These are phyloP conservation scores for Pyrrhia umbra DNA, from an alignment of 2,888 invertebrate genomes.

Conservation along the genomic window DNA sequence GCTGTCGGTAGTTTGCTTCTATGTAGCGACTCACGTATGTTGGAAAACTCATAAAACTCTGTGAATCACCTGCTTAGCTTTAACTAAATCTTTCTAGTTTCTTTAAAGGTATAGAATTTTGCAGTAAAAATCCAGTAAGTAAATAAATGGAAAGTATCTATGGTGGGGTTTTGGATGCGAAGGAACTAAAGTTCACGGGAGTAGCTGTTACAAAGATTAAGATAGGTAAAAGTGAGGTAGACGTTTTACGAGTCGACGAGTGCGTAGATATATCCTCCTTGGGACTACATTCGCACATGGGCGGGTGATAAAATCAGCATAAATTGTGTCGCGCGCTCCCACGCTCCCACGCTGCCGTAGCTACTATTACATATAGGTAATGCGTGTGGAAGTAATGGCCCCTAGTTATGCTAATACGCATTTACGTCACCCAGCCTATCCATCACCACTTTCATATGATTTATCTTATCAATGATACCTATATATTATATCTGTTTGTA, in stretches of 20 bases:
- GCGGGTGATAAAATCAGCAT: conserved; percentile 80
- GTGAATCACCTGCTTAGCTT: conserved; percentile 65
- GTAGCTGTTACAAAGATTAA: conserved; percentile 67
- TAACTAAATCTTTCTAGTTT: conserved; percentile 45
- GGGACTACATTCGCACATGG: conserved; percentile 71
- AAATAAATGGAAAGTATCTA: conserved; percentile 21
- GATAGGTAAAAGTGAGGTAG: conserved; percentile 62
- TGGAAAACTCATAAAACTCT: conserved; percentile 64
- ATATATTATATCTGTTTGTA: too few relatives aligned
- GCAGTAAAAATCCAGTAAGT: conserved; percentile 12
- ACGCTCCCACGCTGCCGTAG: conserved; percentile 13
- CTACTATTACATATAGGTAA: conserved; percentile 40
- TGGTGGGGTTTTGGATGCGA: conserved; percentile 43
- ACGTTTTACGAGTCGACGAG: conserved; percentile 66
- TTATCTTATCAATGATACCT: not conserved
- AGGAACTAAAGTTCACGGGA: conserved; percentile 58
- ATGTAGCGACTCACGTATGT: conserved; percentile 59
- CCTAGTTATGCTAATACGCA: conserved; percentile 68
- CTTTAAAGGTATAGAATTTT: conserved; percentile 5
- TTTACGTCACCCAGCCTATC: conserved; percentile 47
- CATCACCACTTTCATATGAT: conserved; percentile 28
- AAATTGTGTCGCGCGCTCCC: conserved; percentile 70
- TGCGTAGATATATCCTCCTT: conserved; percentile 67
- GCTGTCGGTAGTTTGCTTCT: conserved; percentile 64
- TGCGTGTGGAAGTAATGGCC: conserved; percentile 69